These are phyloP conservation scores for Struthidea cinerea DNA, from an alignment of 2,113 vertebrate species.

Conservation along the genomic window DNA sequence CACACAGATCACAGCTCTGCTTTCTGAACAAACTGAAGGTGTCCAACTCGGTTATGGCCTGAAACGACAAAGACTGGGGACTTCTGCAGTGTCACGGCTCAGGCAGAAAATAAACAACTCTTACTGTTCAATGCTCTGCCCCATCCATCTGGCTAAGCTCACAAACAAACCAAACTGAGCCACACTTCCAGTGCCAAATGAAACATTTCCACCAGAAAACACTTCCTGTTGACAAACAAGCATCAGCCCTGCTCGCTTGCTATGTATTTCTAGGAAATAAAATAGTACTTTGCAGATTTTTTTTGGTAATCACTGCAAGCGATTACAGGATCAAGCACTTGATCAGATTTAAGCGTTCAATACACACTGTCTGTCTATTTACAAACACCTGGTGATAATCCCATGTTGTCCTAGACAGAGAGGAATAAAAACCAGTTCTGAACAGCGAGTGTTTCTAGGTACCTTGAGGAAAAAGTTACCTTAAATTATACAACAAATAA, in stretches of 20 bases:
- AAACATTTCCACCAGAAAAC: neutral
- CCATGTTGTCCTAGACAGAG: neutral
- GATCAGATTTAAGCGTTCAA: neutral
- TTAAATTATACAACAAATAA: neutral
- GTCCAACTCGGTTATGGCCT: accelerated
- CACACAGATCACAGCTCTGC: neutral
- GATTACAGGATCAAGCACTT: neutral
- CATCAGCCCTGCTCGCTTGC: neutral
- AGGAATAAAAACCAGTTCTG: neutral
- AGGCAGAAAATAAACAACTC: neutral
- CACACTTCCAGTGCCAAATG: neutral
- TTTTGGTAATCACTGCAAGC: neutral
- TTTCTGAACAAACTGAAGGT: neutral
- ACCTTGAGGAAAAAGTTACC: neutral
- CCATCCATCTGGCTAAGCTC: neutral
- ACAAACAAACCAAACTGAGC: neutral
- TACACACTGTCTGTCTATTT: neutral
- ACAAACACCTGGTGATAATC: neutral
- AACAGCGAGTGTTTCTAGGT: neutral
- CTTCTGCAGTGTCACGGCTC: neutral
- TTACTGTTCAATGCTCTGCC: accelerated
- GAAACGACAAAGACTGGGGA: neutral
- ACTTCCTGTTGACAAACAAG: neutral
- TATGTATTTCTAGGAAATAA: neutral
- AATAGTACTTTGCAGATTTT: neutral